Percentiles rank a stretch among this genome's conserved stretches.
Conservation (phyloP, 2,888 invertebrate genomes). For the Frankliniella fusca region DNA sequence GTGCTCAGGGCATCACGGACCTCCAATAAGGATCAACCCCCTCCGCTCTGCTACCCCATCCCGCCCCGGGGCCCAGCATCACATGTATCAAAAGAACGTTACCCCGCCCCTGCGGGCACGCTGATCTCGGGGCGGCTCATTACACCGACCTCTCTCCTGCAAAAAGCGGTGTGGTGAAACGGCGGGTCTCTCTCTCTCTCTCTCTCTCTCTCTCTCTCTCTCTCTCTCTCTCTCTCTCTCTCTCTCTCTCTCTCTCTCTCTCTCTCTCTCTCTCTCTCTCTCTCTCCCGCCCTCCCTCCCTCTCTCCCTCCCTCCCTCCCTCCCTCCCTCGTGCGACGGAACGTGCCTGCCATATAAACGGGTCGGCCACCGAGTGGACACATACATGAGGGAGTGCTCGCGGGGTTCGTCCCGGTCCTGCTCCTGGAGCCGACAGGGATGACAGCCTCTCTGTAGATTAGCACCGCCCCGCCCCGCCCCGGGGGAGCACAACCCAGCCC, state of each 20-base stretch:
- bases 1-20: background rate
- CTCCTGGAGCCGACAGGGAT: no score
- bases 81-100: slow-evolving; percentile 16
- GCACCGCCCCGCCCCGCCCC: no score
- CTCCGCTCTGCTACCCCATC: background rate
- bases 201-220: background rate
- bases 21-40: background rate
- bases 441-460: no score
- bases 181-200: background rate
- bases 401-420: background rate
- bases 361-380: no score
- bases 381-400: no score
- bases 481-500: no score
- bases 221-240: background rate
- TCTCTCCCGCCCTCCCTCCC: background rate
- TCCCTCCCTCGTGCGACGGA: background rate
- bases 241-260: slow-evolving; percentile 10
- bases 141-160: background rate
- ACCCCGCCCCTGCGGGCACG: background rate
- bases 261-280: slow-evolving; percentile 18
- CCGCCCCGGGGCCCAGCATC: background rate
- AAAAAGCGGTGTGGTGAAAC: background rate
- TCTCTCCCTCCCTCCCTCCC: background rate
- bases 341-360: no score
- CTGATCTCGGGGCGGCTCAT: background rate